These are phyloP conservation scores for Drosophila leonis DNA, from an alignment of 2,888 invertebrate species.

Conservation along the genomic window DNA sequence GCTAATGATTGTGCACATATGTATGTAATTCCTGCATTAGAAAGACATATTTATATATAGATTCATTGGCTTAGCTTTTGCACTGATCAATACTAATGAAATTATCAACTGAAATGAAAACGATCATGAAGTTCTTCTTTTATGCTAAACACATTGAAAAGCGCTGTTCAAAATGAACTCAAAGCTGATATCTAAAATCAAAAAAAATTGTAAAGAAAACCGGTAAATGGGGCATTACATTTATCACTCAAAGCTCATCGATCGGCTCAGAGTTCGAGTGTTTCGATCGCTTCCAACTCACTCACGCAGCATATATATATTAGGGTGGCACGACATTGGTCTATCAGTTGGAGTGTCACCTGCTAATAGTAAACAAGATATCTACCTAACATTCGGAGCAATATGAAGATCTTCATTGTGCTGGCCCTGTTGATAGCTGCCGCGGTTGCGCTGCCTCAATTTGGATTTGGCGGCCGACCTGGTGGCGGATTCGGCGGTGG, in stretches of 20 bases:
- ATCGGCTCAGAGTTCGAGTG: background rate
- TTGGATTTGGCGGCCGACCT: constrained; percentile 9
- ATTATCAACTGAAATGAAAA: constrained; percentile 9
- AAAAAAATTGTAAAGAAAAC: constrained; percentile 65
- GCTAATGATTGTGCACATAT: too few relatives aligned
- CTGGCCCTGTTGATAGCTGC: constrained; percentile 72
- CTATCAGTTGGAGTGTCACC: constrained; percentile 61
- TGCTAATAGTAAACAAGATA: constrained; percentile 33
- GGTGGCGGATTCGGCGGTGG: constrained; percentile 11
- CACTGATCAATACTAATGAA: background rate
- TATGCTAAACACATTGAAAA: constrained; percentile 2
- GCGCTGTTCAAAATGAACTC: constrained; percentile 10
- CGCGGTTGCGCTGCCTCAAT: constrained; percentile 61
- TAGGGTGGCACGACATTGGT: constrained; percentile 28
- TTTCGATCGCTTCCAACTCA: constrained; percentile 9
- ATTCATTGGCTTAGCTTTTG: background rate
- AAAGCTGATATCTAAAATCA: constrained; percentile 56
- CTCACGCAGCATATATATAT: constrained; percentile 70
- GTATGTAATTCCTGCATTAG: background rate
- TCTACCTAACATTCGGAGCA: constrained; percentile 14
- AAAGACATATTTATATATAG: background rate
- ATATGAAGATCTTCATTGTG: constrained; percentile 77
- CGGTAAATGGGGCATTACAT: constrained; percentile 45
- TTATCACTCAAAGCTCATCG: constrained; percentile 24
- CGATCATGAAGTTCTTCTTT: constrained; percentile 19